Evolutionary conservation across 1,140 invertebrate genomes (phyloP).

Genomic region (Drosophila simulans): DNA sequence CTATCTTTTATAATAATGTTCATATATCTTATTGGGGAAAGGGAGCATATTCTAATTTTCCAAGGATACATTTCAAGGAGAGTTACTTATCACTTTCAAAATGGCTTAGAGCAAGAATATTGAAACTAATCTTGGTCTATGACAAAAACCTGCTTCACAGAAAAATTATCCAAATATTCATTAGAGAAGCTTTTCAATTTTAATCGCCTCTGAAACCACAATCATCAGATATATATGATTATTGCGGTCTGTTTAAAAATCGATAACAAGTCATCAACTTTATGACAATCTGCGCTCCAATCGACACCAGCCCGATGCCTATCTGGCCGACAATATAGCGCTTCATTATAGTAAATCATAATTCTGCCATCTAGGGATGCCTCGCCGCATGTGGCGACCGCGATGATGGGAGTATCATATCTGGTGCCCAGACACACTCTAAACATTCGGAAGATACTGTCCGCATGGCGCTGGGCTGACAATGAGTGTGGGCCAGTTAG

Average conservation of each 20-base stretch:
- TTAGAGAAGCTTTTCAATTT: constrained; percentile 1
- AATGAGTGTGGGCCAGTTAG: constrained; percentile 56
- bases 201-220: constrained; percentile 26
- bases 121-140: too few species aligned
- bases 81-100: neutral
- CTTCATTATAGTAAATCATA: constrained; percentile 83
- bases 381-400: constrained; percentile 56
- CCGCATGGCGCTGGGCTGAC: constrained; percentile 56
- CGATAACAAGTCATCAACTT: constrained; percentile 82
- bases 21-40: constrained; percentile 6
- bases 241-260: constrained; percentile 77
- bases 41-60: too few species aligned
- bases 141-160: neutral
- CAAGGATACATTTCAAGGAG: neutral
- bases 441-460: constrained; percentile 73
- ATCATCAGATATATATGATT: constrained; percentile 49
- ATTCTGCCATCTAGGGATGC: constrained; percentile 52
- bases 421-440: constrained; percentile 63
- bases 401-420: constrained; percentile 28
- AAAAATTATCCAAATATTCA: neutral
- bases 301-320: constrained; percentile 62
- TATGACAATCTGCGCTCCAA: constrained; percentile 47
- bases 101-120: too few species aligned
- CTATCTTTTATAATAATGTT: neutral
- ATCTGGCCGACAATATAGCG: constrained; percentile 70